Percentiles rank a stretch among this genome's conserved stretches.
Evolutionary conservation across 2,797 vertebrate genomes (phyloP).

Genomic region (Numenius phaeopus): DNA sequence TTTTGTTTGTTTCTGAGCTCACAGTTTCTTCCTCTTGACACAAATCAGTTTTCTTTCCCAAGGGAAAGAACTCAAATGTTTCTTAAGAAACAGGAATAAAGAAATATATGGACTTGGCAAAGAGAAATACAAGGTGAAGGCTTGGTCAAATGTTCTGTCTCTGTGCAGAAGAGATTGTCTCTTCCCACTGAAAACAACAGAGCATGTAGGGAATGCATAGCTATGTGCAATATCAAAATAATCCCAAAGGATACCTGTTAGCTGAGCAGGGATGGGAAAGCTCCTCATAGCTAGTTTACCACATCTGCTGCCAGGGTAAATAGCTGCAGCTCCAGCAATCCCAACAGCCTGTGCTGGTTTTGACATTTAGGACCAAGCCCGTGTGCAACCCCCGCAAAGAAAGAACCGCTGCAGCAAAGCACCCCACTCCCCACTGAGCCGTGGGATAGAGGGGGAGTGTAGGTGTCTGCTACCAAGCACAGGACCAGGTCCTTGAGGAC

Average conservation of each 20-base stretch:
- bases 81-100: neutral
- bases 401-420: neutral
- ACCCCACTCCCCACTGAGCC: neutral
- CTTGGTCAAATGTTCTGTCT: neutral
- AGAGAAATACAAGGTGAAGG: neutral
- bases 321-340: neutral
- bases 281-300: neutral
- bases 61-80: neutral
- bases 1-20: neutral
- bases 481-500: rapidly evolving
- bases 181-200: neutral
- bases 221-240: neutral
- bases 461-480: neutral
- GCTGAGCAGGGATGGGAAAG: neutral
- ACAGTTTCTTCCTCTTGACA: neutral
- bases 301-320: neutral
- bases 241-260: neutral
- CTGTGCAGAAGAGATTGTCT: neutral
- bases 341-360: neutral
- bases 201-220: neutral
- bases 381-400: rapidly evolving
- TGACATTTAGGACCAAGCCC: neutral
- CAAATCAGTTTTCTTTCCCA: neutral
- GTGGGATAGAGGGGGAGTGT: neutral
- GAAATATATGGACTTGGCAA: neutral